Evolutionary conservation across 2,888 invertebrate genomes (phyloP), one percentile per base, ranked within the genome.

Genomic region (Ochlodes sylvanus): DNA sequence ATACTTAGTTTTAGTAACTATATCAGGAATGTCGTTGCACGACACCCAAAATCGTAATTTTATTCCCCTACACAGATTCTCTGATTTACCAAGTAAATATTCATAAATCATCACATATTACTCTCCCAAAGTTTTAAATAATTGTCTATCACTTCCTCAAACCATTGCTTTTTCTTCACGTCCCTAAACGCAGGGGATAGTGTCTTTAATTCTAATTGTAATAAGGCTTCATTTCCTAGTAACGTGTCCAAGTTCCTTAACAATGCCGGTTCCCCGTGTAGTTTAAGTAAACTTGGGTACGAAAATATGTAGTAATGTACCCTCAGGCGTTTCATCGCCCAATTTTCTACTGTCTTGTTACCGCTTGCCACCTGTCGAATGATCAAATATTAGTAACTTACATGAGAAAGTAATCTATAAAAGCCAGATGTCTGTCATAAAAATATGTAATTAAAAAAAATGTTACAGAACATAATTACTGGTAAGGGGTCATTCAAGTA

Each of bases 41-140:
- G 15, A 47, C 15, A 15, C 12, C 10, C 38, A 38, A 12, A 38
- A 38, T 12, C 9, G 0, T 47, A 47, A 50, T 50, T 50, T 50
- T 50, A 19, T 50, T 50, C 50, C 50, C 17, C 50, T 17, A 19
- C 19, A 27, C 27, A 27, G 50, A 21, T 60, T 38, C 42, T 55
- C 32, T 50, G 15, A 56, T 47, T 62, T 41, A 62, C 50, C 27
- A 4, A 27, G 27, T 27, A 27, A 27, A 27, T 27, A 27, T 27
- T 27, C 5, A 68, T 6, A 32, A 50, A 72, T 71, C 47, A 87
- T 95, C 95, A 96, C 95, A 97, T 97, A 88, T 98, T 98, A 79
- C 96, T 96, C 89, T 98, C 98, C 97, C 98, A 98, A 73, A 98
- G 91, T 89, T 97, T 97, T 88, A 97, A 95, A 90, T 97, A 97